A percentile compares a stretch with the other conserved stretches of the same genome.
Conservation (phyloP, 1,140 invertebrate species). For the Lepidurus apus region DNA sequence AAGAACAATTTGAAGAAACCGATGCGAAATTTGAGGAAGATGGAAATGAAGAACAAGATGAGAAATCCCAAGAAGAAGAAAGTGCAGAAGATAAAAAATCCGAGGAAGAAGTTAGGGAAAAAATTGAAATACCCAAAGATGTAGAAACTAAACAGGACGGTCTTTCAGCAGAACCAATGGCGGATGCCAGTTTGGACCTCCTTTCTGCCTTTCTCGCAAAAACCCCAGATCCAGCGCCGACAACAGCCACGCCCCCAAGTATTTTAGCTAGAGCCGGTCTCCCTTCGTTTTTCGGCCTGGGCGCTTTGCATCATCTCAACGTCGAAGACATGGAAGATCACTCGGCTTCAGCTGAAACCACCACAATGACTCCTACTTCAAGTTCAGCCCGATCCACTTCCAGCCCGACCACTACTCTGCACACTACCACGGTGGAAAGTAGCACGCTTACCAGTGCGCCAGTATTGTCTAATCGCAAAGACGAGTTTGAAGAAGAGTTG, state of each 20-base stretch:
- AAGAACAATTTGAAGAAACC: too few relatives aligned
- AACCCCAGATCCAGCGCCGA: not conserved
- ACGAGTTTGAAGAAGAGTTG: not conserved
- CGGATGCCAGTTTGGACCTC: not conserved
- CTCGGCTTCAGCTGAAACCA: not conserved
- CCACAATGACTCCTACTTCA: not conserved
- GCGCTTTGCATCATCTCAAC: not conserved
- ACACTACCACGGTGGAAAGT: not conserved
- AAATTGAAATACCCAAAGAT: not conserved
- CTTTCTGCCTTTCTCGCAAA: not conserved
- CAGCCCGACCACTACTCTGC: not conserved
- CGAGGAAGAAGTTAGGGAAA: not conserved
- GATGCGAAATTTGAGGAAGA: too few relatives aligned
- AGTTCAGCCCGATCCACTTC: not conserved
- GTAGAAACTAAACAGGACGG: not conserved
- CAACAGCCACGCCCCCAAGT: too few relatives aligned
- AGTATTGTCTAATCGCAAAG: not conserved
- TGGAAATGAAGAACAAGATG: too few relatives aligned
- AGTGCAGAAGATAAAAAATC: too few relatives aligned
- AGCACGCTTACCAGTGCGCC: not conserved
- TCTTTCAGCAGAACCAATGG: not conserved
- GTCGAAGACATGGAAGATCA: conserved; percentile 9
- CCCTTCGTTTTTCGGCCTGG: not conserved
- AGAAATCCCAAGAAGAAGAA: too few relatives aligned
- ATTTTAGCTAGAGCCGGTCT: not conserved